Base-by-base conservation (phyloP, 2,113 vertebrate species). In the Stigmatopora argus region DNA sequence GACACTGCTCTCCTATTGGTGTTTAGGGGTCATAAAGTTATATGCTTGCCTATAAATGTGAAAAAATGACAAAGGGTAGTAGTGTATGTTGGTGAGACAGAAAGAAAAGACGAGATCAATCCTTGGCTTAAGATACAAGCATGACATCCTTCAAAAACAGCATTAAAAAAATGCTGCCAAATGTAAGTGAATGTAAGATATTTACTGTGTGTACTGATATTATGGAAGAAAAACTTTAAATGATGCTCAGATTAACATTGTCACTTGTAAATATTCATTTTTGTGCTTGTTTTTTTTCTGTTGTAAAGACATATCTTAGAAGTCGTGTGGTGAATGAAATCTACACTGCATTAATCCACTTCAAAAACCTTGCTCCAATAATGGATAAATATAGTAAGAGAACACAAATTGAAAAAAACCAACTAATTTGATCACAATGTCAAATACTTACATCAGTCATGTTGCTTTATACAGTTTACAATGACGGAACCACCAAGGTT, bases 81-180 rank as follows among this genome's bases (percentile, higher is more conserved):
- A 6, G n/a, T 18, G 3, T 9, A 31, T 31, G 26, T 56, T 45
- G 18, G 4, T 5, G 64, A 64, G 13, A 5, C 1, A 34, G 10
- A 69, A 5, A 64, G 11, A 57, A 26, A 6, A 15, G 48, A 14
- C 31, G 53, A 18, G 35, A 35, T 17, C 0, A 0, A 13, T 26
- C 47, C 61, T 67, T 46, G 1, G 15, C 52, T 61, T 18, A 10
- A 56, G 38, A 65, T 19, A 7, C 23, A 47, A 71, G 35, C 62
- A 95, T 95, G 94, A 79, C 90, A 2, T 49, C 52, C 56, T 31
- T 1, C 75, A 70, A 85, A 73, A 79, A 75, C 17, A 85, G 78
- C 62, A 91, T 97, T 31, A 93, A 86, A 78, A 95, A 93, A 73
- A 93, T 94, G 92, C 88, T 96, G n/a, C 85, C 89, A 14, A 94